Evolutionary conservation across 2,797 vertebrate genomes (phyloP).

Genomic region (Erithacus rubecula): DNA sequence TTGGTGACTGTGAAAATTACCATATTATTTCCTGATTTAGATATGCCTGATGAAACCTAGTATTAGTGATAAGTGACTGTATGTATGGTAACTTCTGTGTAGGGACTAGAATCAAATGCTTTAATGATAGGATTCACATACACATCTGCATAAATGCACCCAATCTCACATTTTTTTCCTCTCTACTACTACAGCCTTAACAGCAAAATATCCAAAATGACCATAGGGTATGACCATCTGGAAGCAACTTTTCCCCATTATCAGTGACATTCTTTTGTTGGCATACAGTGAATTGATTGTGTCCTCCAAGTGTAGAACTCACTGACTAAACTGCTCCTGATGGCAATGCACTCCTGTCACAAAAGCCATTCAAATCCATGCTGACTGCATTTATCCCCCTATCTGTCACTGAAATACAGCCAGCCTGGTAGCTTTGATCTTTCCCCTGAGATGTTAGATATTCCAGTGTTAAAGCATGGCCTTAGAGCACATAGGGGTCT

Average conservation of each 20-base stretch:
- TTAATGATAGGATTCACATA: neutral
- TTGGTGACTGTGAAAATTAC: slow-evolving; percentile 69
- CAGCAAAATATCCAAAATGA: neutral
- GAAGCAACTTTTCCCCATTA: neutral
- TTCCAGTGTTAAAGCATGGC: neutral
- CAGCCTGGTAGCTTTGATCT: neutral
- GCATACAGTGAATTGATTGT: neutral
- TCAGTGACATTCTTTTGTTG: neutral
- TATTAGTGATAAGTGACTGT: slow-evolving; percentile 49
- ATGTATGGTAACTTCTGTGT: slow-evolving; percentile 11
- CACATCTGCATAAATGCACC: neutral
- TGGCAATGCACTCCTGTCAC: neutral
- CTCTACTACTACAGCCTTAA: neutral
- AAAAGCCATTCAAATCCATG: neutral
- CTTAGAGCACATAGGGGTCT: neutral
- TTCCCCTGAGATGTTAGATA: neutral
- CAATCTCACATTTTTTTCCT: neutral
- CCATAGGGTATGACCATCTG: neutral
- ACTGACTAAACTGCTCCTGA: neutral
- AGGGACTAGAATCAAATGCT: neutral
- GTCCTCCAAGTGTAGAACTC: neutral
- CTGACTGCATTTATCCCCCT: neutral
- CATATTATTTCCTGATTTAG: slow-evolving; percentile 68
- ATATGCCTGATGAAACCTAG: slow-evolving; percentile 51
- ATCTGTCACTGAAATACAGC: neutral